These are phyloP conservation scores for Liparis tanakae DNA, from an alignment of 2,797 vertebrate genomes.

Conservation along the genomic window DNA sequence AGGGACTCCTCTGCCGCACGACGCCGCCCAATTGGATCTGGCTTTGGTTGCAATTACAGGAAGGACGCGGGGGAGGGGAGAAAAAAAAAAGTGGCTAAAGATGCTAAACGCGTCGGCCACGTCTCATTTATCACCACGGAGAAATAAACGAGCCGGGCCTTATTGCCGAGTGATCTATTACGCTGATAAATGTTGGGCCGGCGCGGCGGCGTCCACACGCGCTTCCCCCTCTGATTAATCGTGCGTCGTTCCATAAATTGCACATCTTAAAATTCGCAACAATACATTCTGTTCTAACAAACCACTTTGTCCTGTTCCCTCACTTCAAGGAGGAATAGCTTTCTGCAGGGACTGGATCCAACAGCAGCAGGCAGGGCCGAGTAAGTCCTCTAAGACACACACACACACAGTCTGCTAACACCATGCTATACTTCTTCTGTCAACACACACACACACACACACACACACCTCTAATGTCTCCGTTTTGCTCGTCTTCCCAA, in stretches of 20 bases:
- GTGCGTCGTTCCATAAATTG: slow-evolving; percentile 35
- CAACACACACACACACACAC: slow-evolving; percentile 63
- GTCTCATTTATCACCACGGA: slow-evolving; percentile 67
- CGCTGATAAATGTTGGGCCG: slow-evolving; percentile 43
- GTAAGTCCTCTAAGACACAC: slow-evolving; percentile 83
- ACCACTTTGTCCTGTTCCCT: slow-evolving; percentile 22
- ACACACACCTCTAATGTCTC: slow-evolving; percentile 50
- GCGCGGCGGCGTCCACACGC: slow-evolving; percentile 35
- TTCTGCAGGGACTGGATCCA: slow-evolving; percentile 92
- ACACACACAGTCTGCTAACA: neutral
- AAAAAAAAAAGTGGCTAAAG: slow-evolving; percentile 56
- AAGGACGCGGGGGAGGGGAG: slow-evolving; percentile 10
- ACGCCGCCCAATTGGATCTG: slow-evolving; percentile 60
- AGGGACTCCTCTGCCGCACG: slow-evolving; percentile 53
- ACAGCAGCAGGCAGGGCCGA: slow-evolving; percentile 86
- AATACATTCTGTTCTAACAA: slow-evolving; percentile 53
- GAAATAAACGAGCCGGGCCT: slow-evolving; percentile 62
- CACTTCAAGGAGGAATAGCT: slow-evolving; percentile 89
- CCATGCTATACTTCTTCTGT: slow-evolving; percentile 52
- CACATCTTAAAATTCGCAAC: slow-evolving; percentile 32
- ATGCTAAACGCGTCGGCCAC: slow-evolving; percentile 56
- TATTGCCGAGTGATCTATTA: slow-evolving; percentile 55
- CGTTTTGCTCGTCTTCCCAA: slow-evolving; percentile 50
- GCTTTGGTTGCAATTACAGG: slow-evolving; percentile 52
- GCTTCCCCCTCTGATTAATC: slow-evolving; percentile 56